Evolutionary conservation across 2,888 invertebrate species (phyloP).

Genomic region (Girardia tigrina): DNA sequence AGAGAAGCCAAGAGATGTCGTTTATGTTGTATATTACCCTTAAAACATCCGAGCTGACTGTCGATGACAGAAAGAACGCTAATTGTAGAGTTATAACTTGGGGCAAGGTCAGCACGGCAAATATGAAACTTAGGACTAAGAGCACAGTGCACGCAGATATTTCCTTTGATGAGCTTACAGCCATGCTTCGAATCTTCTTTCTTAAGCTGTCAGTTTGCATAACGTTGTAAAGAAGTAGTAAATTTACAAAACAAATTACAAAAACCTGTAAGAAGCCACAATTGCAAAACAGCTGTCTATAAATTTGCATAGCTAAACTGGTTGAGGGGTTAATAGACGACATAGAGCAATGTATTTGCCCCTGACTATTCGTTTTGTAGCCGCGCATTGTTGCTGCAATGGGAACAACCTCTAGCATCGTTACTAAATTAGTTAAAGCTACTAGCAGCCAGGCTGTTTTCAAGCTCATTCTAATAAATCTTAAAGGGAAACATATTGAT

Average conservation of each 20-base stretch:
- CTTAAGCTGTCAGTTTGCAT: not conserved
- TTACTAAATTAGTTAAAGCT: not conserved
- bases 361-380: not conserved
- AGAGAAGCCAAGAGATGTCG: not conserved
- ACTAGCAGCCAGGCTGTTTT: not conserved
- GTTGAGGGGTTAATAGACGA: not conserved
- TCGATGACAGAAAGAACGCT: not conserved
- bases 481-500: conserved; percentile 30
- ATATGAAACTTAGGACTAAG: not conserved
- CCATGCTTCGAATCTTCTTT: not conserved
- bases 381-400: not conserved
- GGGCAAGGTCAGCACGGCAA: not conserved
- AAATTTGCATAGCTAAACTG: not conserved
- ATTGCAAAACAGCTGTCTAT: conserved; percentile 1
- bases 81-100: not conserved
- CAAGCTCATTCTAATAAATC: not conserved
- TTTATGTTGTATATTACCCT: not conserved
- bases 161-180: not conserved
- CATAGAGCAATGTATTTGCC: not conserved
- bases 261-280: not conserved
- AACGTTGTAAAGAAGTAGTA: not conserved
- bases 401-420: not conserved
- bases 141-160: conserved; percentile 3
- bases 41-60: not conserved
- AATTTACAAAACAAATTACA: not conserved